Percentiles rank a stretch among this genome's conserved stretches.
Evolutionary conservation across 2,113 vertebrate genomes (phyloP).

Genomic region (Sinocyclocheilus rhinocerous): DNA sequence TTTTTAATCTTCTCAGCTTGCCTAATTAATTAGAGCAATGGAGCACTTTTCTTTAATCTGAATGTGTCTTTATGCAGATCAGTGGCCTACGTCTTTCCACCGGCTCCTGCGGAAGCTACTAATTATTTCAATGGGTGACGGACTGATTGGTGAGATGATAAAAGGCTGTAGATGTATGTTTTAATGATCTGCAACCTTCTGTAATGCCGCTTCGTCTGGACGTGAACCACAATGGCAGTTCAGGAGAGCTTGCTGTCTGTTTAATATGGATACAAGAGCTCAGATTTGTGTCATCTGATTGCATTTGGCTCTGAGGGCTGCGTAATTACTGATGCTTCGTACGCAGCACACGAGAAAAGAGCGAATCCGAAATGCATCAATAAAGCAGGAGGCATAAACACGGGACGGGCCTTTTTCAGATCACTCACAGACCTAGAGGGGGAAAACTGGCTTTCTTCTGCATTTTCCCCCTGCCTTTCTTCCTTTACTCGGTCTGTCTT

Average conservation of each 20-base stretch:
- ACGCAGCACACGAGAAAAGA: slow-evolving; percentile 24
- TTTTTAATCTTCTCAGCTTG: slow-evolving; percentile 39
- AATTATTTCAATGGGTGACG: slow-evolving; percentile 43
- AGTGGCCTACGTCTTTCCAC: slow-evolving; percentile 4
- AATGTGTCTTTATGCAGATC: slow-evolving; percentile 34
- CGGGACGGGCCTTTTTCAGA: slow-evolving; percentile 71
- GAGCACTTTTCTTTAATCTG: slow-evolving; percentile 38
- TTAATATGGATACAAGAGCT: slow-evolving; percentile 40
- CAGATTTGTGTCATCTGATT: slow-evolving; percentile 1
- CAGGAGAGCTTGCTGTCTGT: slow-evolving; percentile 18
- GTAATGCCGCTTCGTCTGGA: slow-evolving; percentile 31
- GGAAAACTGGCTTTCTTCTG: slow-evolving; percentile 66
- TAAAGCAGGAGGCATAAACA: slow-evolving; percentile 41
- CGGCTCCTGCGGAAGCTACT: slow-evolving; percentile 1
- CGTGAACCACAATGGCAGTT: slow-evolving; percentile 39
- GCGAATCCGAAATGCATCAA: slow-evolving; percentile 38
- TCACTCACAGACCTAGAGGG: slow-evolving; percentile 68
- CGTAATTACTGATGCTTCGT: slow-evolving; percentile 35
- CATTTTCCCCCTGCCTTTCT: slow-evolving; percentile 56
- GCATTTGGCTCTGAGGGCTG: slow-evolving; percentile 15
- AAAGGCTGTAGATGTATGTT: slow-evolving; percentile 35
- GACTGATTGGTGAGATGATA: slow-evolving; percentile 49
- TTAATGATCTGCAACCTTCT: slow-evolving; percentile 41
- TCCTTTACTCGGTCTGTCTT: background rate
- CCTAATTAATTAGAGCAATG: slow-evolving; percentile 47